Evolutionary conservation across 2,797 vertebrate genomes (phyloP), one percentile per base, ranked within the genome.

Genomic region (Cebuella pygmaea): DNA sequence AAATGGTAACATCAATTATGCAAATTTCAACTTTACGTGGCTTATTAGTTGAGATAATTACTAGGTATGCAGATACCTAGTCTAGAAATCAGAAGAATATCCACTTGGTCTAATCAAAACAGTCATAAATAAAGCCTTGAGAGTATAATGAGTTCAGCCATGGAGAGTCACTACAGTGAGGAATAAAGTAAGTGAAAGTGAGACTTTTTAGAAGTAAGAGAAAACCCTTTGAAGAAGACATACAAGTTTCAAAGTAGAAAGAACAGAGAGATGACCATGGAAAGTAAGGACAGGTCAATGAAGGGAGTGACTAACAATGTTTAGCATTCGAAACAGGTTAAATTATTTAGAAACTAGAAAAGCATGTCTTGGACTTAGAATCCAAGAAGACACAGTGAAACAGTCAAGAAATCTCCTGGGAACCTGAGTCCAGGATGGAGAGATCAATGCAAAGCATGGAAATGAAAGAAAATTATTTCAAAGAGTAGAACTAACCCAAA

Each of bases 381-480:
- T 88, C 5, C 13, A 75, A 79, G 33, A 80, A 90, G 41, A 59
- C 36, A 46, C 14, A 46, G 5, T 57, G 44, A 95, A 92, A 27
- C n/a, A 67, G 33, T 24, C 50, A 67, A 80, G 50, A 93, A 92
- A 83, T 92, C 17, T 87, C 24, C 1, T 72, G 44, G 4, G 11
- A 39, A 36, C 36, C 7, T 82, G 12, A 90, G 9, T 88, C 15
- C 30, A 80, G 11, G 83, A 70, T 22, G 24, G 7, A 76, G 57
- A 91, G 13, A 11, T 78, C 22, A 1, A 27, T 36, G 30, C 8
- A 3, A 81, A 87, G 30, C 26, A 44, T 41, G 14, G 30, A 44
- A 74, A 86, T 27, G 7, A 92, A 89, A 86, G 52, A 64, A 70
- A 92, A 94, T 67, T 48, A 64, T 75, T 82, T 90, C 41, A 88